Evolutionary conservation across 2,888 invertebrate genomes (phyloP).

Genomic region (Cataglyphis rosenhaueri): DNA sequence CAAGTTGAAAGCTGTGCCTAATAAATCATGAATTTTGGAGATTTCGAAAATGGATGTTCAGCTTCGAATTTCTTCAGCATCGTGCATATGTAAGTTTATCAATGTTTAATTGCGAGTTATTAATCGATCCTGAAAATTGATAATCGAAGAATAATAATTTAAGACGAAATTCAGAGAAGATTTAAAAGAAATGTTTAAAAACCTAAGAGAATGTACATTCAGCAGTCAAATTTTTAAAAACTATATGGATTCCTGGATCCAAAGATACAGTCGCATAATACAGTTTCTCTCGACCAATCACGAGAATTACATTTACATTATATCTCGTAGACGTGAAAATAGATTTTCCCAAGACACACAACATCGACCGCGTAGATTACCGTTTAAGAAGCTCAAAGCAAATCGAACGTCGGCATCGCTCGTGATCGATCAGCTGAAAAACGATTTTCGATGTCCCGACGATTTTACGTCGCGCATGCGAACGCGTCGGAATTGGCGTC

Average conservation of each 20-base stretch:
- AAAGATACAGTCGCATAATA: constrained; percentile 7
- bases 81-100: constrained; percentile 17
- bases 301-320: neutral
- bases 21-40: constrained; percentile 4
- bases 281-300: neutral
- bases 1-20: constrained; percentile 3
- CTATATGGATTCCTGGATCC: neutral
- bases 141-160: neutral
- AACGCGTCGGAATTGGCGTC: constrained; percentile 59
- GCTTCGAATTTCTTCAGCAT: neutral
- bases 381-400: constrained; percentile 21
- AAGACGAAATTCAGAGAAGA: neutral
- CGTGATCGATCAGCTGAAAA: constrained; percentile 68
- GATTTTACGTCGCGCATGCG: constrained; percentile 40
- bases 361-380: constrained; percentile 28
- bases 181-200: neutral
- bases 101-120: neutral
- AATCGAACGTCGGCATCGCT: constrained; percentile 42
- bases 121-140: neutral
- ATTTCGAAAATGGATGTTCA: constrained; percentile 8
- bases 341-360: constrained; percentile 35
- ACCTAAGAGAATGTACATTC: neutral
- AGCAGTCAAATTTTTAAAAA: neutral
- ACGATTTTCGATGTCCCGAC: constrained; percentile 51
- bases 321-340: constrained; percentile 14